Percentiles rank a stretch among this genome's conserved stretches.
These are phyloP conservation scores for Cryptoprocta ferox DNA, from an alignment of 2,797 vertebrate species.

Conservation along the genomic window DNA sequence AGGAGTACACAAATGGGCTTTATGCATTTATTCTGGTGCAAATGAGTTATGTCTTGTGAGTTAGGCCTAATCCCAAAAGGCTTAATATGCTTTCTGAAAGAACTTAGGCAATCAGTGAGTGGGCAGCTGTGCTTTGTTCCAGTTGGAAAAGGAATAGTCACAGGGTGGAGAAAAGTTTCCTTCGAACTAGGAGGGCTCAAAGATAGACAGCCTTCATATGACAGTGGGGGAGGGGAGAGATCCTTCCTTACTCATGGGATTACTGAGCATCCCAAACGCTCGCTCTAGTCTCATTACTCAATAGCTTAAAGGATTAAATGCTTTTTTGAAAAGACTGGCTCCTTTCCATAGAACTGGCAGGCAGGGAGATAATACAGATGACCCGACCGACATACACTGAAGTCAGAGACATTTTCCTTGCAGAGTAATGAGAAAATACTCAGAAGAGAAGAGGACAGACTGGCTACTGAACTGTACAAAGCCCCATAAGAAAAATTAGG, in stretches of 20 bases:
- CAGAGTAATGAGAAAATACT: background rate
- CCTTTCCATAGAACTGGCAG: conserved; percentile 53
- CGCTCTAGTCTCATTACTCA: background rate
- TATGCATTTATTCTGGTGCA: conserved; percentile 32
- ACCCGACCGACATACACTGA: background rate
- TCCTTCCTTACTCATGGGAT: background rate
- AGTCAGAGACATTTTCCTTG: conserved; percentile 12
- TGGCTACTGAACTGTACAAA: background rate
- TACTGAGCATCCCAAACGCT: background rate
- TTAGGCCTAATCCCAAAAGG: conserved; percentile 6
- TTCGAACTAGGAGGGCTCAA: background rate
- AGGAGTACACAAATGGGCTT: background rate
- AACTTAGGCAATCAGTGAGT: background rate
- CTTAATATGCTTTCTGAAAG: conserved; percentile 23
- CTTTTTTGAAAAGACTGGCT: conserved; percentile 55
- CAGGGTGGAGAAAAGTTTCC: background rate
- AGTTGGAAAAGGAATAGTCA: conserved; percentile 30
- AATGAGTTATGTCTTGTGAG: background rate
- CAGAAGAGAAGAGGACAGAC: background rate
- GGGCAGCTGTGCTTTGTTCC: background rate
- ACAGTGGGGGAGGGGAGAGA: background rate
- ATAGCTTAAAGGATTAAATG: conserved; percentile 36
- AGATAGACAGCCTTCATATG: conserved; percentile 19
- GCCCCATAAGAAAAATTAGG: background rate
- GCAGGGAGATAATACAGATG: background rate